Evolutionary conservation across 2,888 invertebrate genomes (phyloP).

Genomic region (Oscheius sp.): DNA sequence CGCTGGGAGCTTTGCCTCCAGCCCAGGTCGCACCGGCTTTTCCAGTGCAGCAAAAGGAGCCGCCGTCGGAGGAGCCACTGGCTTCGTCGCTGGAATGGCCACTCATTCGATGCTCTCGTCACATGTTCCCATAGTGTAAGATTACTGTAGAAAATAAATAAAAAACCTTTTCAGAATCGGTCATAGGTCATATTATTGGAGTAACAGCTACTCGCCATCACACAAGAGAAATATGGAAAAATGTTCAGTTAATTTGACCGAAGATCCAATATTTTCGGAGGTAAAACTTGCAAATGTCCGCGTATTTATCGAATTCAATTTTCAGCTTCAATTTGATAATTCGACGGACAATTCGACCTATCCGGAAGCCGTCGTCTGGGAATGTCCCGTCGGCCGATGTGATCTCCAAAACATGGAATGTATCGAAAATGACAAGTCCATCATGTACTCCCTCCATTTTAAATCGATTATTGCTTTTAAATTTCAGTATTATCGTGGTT

Average conservation of each 20-base stretch:
- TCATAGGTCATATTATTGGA: conserved; percentile 15
- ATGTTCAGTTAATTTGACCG: conserved; percentile 19
- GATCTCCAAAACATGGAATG: conserved; percentile 18
- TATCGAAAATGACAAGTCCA: conserved; percentile 12
- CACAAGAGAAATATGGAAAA: background rate
- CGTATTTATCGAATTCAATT: too few relatives aligned
- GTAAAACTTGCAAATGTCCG: too few relatives aligned
- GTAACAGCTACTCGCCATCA: background rate
- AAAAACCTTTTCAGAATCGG: background rate
- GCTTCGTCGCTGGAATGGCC: conserved; percentile 6
- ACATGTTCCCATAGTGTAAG: conserved; percentile 17
- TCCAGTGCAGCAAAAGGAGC: conserved; percentile 2
- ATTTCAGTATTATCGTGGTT: background rate
- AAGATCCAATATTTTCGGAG: conserved; percentile 2
- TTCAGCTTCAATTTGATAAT: conserved; percentile 29
- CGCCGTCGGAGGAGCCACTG: conserved; percentile 14
- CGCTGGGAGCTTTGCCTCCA: background rate
- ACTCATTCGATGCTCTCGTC: conserved; percentile 10
- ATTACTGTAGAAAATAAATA: background rate
- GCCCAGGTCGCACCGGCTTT: background rate
- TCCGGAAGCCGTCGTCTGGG: conserved; percentile 12
- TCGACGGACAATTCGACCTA: conserved; percentile 3
- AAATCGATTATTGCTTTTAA: background rate
- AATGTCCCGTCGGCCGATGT: conserved; percentile 14
- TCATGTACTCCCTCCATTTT: background rate